Evolutionary conservation across 2,113 vertebrate genomes (phyloP), one percentile per base, ranked within the genome.

Genomic region (Phyllostomus discolor): DNA sequence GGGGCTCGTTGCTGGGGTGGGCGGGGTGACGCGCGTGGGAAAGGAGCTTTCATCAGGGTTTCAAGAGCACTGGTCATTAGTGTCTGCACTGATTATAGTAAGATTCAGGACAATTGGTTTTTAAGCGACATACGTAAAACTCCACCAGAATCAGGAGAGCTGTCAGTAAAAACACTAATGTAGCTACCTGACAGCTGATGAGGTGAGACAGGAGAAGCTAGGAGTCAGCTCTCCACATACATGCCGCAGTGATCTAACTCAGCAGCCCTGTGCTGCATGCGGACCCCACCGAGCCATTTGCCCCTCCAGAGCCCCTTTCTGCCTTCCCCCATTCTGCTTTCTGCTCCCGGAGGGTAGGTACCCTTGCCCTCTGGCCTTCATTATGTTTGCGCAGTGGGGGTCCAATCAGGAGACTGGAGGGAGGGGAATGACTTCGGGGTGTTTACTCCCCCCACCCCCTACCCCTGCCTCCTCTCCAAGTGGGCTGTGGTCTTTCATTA

Each of bases 91-190:
- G 33, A 31, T 31, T 48, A 31, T 31, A 67, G 38, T 75, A 59
- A 91, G 70, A 54, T 46, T 69, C 28, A 88, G 62, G 75, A 66
- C 28, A 69, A 22, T 28, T 85, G 48, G 75, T 43, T 85, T 91
- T 94, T 94, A 43, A 15, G 15, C 3, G 14, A 26, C 16, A 75
- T 31, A 48, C 48, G 2, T 31, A 75, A 75, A 75, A 75, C 8
- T 75, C 72, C 59, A 91, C 28, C 38, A 57, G 70, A 85, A 41
- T 94, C n/a, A 87, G 75, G 73, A 92, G 89, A 92, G n/a, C 38
- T 72, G 22, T 72, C 52, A 78, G 76, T 48, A 57, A 70, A 66
- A 81, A 48, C 57, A 69, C 62, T 66, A 78, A 90, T 20, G 2
- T 43, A 92, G 69, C 52, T 78, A 14, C 46, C 82, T 82, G 89